A percentile compares a stretch with the other conserved stretches of the same genome.
phyloP scores from a whole-genome alignment of 2,797 vertebrate species.

The Pygocentrus nattereri region DNA sequence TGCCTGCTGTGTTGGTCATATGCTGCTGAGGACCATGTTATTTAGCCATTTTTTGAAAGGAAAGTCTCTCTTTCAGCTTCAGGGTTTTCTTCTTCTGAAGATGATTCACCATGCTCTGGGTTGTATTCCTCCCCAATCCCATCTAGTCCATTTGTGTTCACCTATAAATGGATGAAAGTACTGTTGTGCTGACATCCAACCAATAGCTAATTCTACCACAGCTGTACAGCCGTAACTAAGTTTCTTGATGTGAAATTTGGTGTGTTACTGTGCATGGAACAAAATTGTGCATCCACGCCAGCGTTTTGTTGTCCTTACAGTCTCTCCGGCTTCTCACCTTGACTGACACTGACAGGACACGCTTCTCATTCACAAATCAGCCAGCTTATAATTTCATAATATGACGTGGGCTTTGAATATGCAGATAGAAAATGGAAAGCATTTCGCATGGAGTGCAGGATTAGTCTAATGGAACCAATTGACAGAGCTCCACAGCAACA shows the following conservation, averaged over 20 bases:
- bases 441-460: constrained; percentile 22
- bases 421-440: constrained; percentile 14
- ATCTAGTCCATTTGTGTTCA: no score
- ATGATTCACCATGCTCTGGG: no score
- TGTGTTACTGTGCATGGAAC: not conserved
- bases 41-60: no score
- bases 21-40: no score
- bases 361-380: not conserved
- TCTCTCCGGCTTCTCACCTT: not conserved
- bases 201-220: not conserved
- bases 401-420: not conserved
- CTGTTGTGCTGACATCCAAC: not conserved
- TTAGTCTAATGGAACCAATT: constrained; percentile 19
- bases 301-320: not conserved
- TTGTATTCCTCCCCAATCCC: no score
- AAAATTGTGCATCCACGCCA: not conserved
- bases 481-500: constrained; percentile 6
- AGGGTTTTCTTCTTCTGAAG: no score
- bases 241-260: not conserved
- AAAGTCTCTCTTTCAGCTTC: no score
- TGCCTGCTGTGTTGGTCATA: no score
- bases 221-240: not conserved
- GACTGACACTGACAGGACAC: not conserved
- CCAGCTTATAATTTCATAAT: not conserved
- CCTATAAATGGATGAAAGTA: no score